Evolutionary conservation across 2,113 vertebrate species (phyloP).

Genomic region (Leptocoma aspasia): DNA sequence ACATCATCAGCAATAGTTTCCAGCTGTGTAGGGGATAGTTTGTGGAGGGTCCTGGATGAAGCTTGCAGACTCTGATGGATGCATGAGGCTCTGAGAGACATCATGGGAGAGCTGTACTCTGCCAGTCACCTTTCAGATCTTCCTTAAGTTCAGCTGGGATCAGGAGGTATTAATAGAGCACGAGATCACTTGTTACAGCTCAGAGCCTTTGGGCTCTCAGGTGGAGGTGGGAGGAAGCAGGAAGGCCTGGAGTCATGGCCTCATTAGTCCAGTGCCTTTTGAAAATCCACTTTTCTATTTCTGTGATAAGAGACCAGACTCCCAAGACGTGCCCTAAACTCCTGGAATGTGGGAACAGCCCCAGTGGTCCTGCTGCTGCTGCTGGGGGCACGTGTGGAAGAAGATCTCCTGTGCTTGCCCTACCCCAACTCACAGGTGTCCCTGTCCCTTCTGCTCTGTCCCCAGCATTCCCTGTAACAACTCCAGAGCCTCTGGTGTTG

Average conservation of each 20-base stretch:
- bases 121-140: neutral
- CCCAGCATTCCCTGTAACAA: conserved; percentile 93
- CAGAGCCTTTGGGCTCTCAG: neutral
- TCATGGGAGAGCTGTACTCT: neutral
- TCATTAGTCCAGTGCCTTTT: neutral
- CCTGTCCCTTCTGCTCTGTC: neutral
- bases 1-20: neutral
- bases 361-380: rapidly evolving
- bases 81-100: neutral
- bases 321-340: neutral
- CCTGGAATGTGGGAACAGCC: neutral
- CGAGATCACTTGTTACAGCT: neutral
- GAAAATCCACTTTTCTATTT: neutral
- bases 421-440: neutral
- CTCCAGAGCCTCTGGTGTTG: conserved; percentile 99
- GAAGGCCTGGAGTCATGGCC: neutral
- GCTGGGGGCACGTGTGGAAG: rapidly evolving
- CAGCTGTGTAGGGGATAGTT: neutral
- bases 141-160: neutral
- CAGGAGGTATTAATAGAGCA: conserved; percentile 21
- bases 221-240: neutral
- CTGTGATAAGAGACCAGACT: neutral
- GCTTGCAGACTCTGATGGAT: neutral
- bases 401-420: neutral
- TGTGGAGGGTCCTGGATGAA: neutral